Percentiles rank a stretch among this genome's conserved stretches.
Conservation (phyloP, 1,140 invertebrate genomes). For the Cydia splendana region DNA sequence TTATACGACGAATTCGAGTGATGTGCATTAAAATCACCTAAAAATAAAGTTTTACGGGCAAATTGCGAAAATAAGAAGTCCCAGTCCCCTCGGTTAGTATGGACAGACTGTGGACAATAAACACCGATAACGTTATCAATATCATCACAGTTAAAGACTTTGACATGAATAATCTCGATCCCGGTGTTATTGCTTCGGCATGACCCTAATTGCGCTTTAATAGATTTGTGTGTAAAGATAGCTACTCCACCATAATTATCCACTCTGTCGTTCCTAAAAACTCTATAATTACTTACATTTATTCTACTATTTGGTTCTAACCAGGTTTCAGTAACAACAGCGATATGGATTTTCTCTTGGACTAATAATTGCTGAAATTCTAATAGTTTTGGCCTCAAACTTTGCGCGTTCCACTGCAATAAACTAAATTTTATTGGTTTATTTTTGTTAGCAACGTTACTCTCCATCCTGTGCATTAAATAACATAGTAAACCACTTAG, state of each 20-base stretch:
- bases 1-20: slow-evolving; percentile 1
- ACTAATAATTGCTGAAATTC: background rate
- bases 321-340: background rate
- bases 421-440: too few relatives aligned
- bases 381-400: background rate
- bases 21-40: background rate
- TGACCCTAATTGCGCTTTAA: background rate
- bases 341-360: too few relatives aligned
- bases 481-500: too few relatives aligned
- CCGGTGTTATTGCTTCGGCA: background rate
- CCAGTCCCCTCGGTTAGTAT: background rate
- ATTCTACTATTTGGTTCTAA: background rate
- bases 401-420: too few relatives aligned
- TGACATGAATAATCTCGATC: background rate
- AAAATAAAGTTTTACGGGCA: background rate
- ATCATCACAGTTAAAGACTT: background rate
- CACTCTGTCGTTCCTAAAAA: background rate
- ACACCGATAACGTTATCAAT: background rate
- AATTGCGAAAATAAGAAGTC: background rate
- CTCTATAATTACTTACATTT: background rate
- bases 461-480: too few relatives aligned
- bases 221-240: background rate
- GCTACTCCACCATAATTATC: background rate
- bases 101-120: background rate
- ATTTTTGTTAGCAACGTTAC: too few relatives aligned